phyloP scores from a whole-genome alignment of 2,888 invertebrate genomes.

The Lasioglossum malachurum region DNA sequence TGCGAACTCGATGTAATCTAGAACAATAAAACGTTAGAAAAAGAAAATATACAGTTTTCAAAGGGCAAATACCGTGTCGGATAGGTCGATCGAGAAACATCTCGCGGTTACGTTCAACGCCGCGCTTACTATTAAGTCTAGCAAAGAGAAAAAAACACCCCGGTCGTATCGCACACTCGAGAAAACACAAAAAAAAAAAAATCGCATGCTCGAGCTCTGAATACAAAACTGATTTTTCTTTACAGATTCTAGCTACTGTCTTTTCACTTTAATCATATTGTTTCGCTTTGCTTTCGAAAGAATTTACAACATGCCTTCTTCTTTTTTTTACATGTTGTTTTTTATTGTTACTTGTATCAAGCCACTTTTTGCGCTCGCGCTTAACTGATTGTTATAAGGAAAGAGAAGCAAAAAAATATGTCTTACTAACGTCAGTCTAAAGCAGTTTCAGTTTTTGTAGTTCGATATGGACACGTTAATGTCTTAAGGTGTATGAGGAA shows the following conservation, averaged over 20 bases:
- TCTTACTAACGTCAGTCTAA: slow-evolving; percentile 51
- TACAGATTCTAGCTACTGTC: slow-evolving; percentile 4
- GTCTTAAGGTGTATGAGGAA: slow-evolving; percentile 68
- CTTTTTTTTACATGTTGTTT: not conserved
- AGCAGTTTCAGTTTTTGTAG: slow-evolving; percentile 59
- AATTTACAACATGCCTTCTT: slow-evolving; percentile 7
- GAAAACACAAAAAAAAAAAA: slow-evolving; percentile 1
- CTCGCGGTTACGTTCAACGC: not conserved
- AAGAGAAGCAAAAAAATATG: not conserved
- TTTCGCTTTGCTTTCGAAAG: slow-evolving; percentile 9
- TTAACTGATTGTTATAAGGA: slow-evolving; percentile 28
- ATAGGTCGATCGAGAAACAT: slow-evolving; percentile 1
- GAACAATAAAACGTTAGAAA: slow-evolving; percentile 15
- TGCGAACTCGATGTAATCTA: slow-evolving; percentile 31
- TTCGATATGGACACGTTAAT: slow-evolving; percentile 50
- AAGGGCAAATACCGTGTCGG: slow-evolving; percentile 34
- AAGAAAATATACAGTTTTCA: not conserved
- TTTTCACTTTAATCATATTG: not conserved
- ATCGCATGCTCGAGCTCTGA: slow-evolving; percentile 9
- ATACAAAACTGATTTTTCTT: slow-evolving; percentile 3
- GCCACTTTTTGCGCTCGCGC: slow-evolving; percentile 21
- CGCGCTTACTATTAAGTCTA: not conserved
- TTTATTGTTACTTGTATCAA: slow-evolving; percentile 32
- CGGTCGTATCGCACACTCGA: not conserved
- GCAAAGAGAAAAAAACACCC: not conserved